Percentiles rank a stretch among this genome's conserved stretches.
Conservation (phyloP, 35 echinoderm and acorn worm genomes). For the Acanthaster planci region DNA sequence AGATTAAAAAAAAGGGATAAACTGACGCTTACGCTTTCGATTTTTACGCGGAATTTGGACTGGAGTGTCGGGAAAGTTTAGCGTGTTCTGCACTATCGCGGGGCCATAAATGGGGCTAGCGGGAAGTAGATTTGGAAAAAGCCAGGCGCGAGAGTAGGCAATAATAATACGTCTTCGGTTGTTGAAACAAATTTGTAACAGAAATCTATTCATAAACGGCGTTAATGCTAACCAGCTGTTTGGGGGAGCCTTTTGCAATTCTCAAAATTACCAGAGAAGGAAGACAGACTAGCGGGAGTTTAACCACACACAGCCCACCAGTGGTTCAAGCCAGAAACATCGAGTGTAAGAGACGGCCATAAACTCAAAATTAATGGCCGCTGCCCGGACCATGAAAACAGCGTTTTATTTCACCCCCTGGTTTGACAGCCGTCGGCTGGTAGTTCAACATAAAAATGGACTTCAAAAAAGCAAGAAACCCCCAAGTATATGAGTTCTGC, state of each 20-base stretch:
- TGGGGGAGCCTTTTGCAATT: conserved; percentile 7
- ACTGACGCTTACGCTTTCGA: too few relatives aligned
- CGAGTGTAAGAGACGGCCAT: not conserved
- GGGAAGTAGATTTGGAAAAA: not conserved
- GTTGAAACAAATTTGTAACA: conserved; percentile 5
- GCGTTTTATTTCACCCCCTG: not conserved
- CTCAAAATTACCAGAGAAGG: not conserved
- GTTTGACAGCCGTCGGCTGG: conserved; percentile 15
- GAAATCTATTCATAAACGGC: conserved; percentile 8
- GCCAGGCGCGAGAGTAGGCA: not conserved
- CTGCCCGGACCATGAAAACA: conserved; percentile 5
- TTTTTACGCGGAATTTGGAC: too few relatives aligned
- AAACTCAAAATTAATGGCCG: conserved; percentile 23
- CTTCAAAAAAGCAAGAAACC: not conserved
- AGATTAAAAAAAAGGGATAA: too few relatives aligned
- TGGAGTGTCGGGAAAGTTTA: too few relatives aligned
- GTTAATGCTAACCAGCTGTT: conserved; percentile 28
- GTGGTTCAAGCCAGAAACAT: not conserved
- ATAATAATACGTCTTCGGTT: conserved; percentile 22
- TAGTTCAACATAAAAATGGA: conserved; percentile 1
- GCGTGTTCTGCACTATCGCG: too few relatives aligned
- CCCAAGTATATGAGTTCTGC: too few relatives aligned
- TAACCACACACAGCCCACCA: not conserved
- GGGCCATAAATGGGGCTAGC: too few relatives aligned
- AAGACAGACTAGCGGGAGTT: conserved; percentile 20